phyloP scores from a whole-genome alignment of 1,140 invertebrate species.

The Heterodera carotae region DNA sequence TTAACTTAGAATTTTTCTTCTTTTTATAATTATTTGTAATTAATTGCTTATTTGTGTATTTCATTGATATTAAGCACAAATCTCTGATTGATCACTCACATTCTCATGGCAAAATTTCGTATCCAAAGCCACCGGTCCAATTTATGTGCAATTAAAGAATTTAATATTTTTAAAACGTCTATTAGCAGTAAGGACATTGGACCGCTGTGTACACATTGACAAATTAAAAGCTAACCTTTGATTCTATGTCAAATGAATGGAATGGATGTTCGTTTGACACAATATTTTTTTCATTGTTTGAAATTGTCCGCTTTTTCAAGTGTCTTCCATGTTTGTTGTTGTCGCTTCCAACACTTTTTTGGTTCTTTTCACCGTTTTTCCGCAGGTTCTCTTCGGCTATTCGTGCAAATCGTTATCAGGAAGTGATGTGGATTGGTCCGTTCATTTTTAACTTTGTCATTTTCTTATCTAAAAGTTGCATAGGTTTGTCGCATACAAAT shows the following conservation, averaged over 20 bases:
- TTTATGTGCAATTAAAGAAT: background rate
- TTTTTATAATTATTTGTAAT: background rate
- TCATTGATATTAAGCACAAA: background rate
- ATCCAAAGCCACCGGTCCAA: background rate
- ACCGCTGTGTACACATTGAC: background rate
- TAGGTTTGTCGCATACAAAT: constrained; percentile 46
- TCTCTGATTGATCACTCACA: background rate
- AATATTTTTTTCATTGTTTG: constrained; percentile 19
- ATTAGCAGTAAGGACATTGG: background rate
- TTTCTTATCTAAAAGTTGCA: background rate
- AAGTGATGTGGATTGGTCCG: constrained; percentile 44
- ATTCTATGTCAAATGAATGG: constrained; percentile 1
- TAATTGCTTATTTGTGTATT: background rate
- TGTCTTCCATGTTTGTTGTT: background rate
- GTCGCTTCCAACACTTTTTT: background rate
- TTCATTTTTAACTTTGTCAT: background rate
- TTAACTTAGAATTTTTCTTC: no score
- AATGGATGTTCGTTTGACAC: background rate
- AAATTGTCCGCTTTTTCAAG: background rate
- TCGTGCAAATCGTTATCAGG: constrained; percentile 38
- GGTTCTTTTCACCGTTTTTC: background rate
- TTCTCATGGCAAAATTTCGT: background rate
- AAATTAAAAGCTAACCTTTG: background rate
- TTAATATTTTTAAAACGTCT: background rate
- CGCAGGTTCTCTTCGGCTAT: constrained; percentile 21